phyloP scores from a whole-genome alignment of 2,888 invertebrate genomes.

The Agonum fuliginosum region DNA sequence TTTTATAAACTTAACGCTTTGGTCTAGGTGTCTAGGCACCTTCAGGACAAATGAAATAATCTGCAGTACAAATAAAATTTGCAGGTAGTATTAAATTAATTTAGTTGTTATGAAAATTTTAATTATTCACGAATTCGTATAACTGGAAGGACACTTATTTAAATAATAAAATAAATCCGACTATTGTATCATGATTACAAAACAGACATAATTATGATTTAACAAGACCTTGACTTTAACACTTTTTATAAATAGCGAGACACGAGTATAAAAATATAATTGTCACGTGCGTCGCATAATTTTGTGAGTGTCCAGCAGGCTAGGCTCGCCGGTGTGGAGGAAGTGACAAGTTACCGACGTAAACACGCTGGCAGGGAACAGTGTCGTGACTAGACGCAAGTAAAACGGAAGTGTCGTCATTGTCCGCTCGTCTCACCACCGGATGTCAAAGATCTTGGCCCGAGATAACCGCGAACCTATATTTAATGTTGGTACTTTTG shows the following conservation, averaged over 20 bases:
- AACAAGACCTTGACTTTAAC: background rate
- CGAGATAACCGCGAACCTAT: slow-evolving; percentile 55
- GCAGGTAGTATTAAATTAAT: too few species aligned
- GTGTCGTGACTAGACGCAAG: slow-evolving; percentile 54
- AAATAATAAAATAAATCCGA: background rate
- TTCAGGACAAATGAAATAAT: too few species aligned
- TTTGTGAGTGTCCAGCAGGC: background rate
- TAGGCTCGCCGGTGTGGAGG: slow-evolving; percentile 59
- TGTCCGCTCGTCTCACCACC: slow-evolving; percentile 55
- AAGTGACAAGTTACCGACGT: slow-evolving; percentile 67
- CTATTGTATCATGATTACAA: background rate
- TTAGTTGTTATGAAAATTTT: too few species aligned
- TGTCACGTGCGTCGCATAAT: slow-evolving; percentile 16
- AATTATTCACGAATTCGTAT: too few species aligned
- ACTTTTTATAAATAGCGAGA: slow-evolving; percentile 8
- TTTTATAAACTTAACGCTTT: too few species aligned
- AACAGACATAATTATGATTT: background rate
- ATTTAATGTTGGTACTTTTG: slow-evolving; percentile 56
- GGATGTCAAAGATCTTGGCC: slow-evolving; percentile 56
- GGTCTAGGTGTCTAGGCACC: too few species aligned
- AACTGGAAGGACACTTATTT: too few species aligned
- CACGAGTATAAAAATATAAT: background rate
- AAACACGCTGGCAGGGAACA: slow-evolving; percentile 66
- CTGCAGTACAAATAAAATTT: too few species aligned
- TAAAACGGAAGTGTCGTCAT: slow-evolving; percentile 58